Percentiles rank a stretch among this genome's conserved stretches.
phyloP scores from a whole-genome alignment of 2,888 invertebrate species.

The Stratiomys singularior region DNA sequence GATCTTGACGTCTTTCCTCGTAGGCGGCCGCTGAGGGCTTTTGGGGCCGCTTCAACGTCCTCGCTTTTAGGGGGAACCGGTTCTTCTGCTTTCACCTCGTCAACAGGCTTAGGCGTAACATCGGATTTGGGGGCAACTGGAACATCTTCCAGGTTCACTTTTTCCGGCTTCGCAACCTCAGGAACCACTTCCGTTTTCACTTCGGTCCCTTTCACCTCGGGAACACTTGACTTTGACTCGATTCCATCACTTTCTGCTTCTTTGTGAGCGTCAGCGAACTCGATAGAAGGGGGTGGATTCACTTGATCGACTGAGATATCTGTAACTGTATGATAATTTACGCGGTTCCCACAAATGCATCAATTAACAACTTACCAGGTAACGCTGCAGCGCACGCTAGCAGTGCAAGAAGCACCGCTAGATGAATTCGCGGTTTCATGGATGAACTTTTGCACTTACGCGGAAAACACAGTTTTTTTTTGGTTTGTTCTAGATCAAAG shows the following conservation, averaged over 20 bases:
- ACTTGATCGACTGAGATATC: constrained; percentile 32
- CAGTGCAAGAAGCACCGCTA: constrained; percentile 38
- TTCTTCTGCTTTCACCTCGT: background rate
- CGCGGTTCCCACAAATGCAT: background rate
- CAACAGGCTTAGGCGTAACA: background rate
- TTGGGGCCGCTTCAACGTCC: background rate
- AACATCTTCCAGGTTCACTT: background rate
- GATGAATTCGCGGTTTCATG: constrained; percentile 21
- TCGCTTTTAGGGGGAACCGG: background rate
- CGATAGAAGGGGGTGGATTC: constrained; percentile 17
- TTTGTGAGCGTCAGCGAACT: background rate
- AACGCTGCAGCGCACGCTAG: constrained; percentile 28
- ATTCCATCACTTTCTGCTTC: background rate
- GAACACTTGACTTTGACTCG: background rate
- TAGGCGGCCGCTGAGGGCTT: background rate
- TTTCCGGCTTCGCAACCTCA: background rate
- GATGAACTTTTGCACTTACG: constrained; percentile 2
- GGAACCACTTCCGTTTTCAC: background rate
- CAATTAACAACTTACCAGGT: background rate
- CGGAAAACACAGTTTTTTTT: background rate
- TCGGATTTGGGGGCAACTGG: background rate
- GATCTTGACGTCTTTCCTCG: background rate
- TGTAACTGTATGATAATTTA: background rate
- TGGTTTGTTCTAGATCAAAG: background rate
- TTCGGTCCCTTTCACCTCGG: background rate